phyloP scores from a whole-genome alignment of 2,113 vertebrate genomes.

The Grus americana region DNA sequence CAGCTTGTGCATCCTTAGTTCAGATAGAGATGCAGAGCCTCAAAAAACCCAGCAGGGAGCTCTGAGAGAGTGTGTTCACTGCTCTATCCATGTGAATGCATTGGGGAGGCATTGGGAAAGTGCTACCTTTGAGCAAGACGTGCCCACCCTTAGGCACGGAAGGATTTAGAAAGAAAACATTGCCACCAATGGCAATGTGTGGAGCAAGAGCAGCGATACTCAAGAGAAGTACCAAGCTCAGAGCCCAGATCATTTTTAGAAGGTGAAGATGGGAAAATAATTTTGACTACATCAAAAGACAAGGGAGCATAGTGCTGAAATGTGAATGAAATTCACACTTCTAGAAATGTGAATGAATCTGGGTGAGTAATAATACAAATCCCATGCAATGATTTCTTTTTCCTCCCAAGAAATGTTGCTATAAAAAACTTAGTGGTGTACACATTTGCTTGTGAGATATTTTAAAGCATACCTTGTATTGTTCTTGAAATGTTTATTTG shows the following conservation, averaged over 20 bases:
- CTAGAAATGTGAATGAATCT: not conserved
- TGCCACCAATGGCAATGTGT: not conserved
- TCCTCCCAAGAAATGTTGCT: not conserved
- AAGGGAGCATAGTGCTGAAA: not conserved
- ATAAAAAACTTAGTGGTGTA: not conserved
- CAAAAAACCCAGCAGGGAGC: fast-evolving
- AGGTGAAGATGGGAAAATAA: not conserved
- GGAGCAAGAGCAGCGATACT: not conserved
- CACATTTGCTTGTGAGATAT: not conserved
- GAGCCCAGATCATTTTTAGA: not conserved
- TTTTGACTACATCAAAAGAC: not conserved
- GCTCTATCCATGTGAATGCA: not conserved
- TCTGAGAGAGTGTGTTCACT: not conserved
- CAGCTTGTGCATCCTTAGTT: not conserved
- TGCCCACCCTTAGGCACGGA: too few relatives aligned
- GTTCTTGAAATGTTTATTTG: not conserved
- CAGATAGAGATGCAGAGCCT: not conserved
- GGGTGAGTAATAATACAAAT: not conserved
- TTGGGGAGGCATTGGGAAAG: not conserved
- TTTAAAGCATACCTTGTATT: not conserved
- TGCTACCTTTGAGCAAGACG: not conserved
- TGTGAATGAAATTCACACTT: not conserved
- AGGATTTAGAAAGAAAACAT: not conserved
- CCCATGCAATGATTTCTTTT: not conserved
- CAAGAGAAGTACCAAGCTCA: not conserved